A percentile compares a stretch with the other conserved stretches of the same genome.
phyloP scores from a whole-genome alignment of 2,888 invertebrate species.

The Melanotus villosus region DNA sequence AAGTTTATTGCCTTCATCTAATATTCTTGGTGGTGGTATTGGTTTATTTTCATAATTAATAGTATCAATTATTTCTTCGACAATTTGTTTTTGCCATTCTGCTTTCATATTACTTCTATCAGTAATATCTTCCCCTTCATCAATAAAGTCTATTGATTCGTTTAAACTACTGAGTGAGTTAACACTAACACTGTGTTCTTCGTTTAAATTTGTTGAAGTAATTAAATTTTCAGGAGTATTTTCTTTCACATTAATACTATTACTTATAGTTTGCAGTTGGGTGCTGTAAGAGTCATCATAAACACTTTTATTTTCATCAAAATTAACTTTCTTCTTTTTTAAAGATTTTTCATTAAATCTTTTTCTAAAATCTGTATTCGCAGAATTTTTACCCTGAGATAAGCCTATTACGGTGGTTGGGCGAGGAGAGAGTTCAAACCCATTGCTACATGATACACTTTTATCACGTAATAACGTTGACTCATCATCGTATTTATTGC shows the following conservation, averaged over 20 bases:
- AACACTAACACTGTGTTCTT: constrained; percentile 65
- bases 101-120: constrained; percentile 66
- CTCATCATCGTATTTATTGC: constrained; percentile 65
- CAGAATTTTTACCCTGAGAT: constrained; percentile 51
- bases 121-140: constrained; percentile 65
- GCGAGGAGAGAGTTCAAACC: constrained; percentile 78
- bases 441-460: constrained; percentile 84
- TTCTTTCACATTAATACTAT: not conserved
- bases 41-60: constrained; percentile 30
- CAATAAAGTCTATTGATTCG: constrained; percentile 65
- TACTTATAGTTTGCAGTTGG: constrained; percentile 7
- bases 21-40: not conserved
- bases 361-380: constrained; percentile 57
- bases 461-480: constrained; percentile 79
- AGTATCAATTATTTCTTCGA: constrained; percentile 56
- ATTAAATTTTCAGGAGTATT: not conserved
- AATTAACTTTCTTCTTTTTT: constrained; percentile 64
- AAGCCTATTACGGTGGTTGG: constrained; percentile 74
- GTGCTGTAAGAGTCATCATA: constrained; percentile 30
- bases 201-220: constrained; percentile 57
- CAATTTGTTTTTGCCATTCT: constrained; percentile 61
- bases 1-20: not conserved
- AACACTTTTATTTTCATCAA: constrained; percentile 58
- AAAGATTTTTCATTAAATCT: constrained; percentile 60
- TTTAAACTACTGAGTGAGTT: constrained; percentile 65